phyloP scores from a whole-genome alignment of 2,113 vertebrate genomes.

The Climacteris rufus region DNA sequence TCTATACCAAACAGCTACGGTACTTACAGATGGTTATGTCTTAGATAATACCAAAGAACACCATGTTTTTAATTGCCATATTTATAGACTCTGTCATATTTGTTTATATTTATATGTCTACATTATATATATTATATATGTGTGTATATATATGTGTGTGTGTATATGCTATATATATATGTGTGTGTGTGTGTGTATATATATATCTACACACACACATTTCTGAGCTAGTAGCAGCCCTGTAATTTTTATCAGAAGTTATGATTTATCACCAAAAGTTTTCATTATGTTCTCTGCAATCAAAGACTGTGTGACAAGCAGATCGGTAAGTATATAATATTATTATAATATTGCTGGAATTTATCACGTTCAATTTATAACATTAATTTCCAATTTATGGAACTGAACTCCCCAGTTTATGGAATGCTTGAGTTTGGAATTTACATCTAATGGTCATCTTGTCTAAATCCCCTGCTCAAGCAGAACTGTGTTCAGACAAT shows the following conservation, averaged over 20 bases:
- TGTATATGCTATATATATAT: not conserved
- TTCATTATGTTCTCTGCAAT: not conserved
- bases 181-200: no score
- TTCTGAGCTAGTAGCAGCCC: not conserved
- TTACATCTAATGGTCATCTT: not conserved
- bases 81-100: not conserved
- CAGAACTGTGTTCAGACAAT: not conserved
- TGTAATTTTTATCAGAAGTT: not conserved
- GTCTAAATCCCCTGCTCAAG: not conserved
- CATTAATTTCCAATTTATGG: no score
- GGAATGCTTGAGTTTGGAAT: not conserved
- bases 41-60: not conserved
- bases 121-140: not conserved
- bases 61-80: accelerated
- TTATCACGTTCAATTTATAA: not conserved
- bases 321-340: not conserved
- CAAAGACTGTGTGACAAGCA: not conserved
- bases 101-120: not conserved
- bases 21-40: not conserved
- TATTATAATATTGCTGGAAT: not conserved
- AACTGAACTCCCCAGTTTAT: not conserved
- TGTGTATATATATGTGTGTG: accelerated
- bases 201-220: not conserved
- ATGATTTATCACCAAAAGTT: not conserved
- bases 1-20: not conserved